Evolutionary conservation across 2,797 vertebrate species (phyloP).

Genomic region (Odontamblyopus lacepedii): DNA sequence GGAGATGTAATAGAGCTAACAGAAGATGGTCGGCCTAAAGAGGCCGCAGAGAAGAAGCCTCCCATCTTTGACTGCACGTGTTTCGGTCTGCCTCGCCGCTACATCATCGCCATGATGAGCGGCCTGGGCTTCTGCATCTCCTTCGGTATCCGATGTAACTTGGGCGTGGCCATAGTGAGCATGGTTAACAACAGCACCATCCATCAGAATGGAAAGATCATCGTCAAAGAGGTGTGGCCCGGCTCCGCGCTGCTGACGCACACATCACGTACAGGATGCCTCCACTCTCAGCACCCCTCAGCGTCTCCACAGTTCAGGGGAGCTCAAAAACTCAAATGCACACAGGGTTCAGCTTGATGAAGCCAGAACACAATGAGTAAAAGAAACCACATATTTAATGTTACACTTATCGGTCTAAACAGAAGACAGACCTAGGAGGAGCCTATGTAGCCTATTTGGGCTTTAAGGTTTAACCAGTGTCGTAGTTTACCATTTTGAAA

Average conservation of each 20-base stretch:
- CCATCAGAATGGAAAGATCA: conserved; percentile 91
- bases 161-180: conserved; percentile 98
- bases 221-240: conserved; percentile 91
- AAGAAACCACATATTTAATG: neutral
- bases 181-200: conserved; percentile 99
- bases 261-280: neutral
- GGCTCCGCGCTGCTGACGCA: conserved; percentile 17
- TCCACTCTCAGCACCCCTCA: neutral
- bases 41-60: conserved; percentile 84
- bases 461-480: neutral
- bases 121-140: conserved; percentile 99
- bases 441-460: too few species aligned
- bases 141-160: conserved; percentile 97
- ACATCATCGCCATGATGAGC: conserved; percentile 99
- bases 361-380: neutral
- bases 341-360: neutral
- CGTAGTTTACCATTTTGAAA: neutral
- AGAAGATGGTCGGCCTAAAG: conserved; percentile 90
- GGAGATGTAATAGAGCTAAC: conserved; percentile 95
- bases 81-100: conserved; percentile 92
- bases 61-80: conserved; percentile 93
- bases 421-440: neutral
- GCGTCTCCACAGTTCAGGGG: too few species aligned
- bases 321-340: neutral
- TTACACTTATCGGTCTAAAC: neutral